Base-by-base conservation (phyloP, 2,888 invertebrate genomes). In the Globia sparganii region DNA sequence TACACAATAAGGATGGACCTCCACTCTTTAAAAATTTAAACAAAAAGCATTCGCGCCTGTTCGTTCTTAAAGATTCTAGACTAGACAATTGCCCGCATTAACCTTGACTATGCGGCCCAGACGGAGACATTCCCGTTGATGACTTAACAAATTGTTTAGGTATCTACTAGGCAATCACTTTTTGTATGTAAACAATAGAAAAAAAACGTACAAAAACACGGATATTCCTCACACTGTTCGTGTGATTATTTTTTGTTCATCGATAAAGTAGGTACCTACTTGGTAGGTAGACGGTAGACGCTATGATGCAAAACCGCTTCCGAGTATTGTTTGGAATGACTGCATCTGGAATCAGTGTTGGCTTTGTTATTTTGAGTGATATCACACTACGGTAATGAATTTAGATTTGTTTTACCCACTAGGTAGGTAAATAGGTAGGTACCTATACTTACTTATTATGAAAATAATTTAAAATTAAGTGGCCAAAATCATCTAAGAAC, bases 161-260 rank as follows among this genome's bases (percentile, higher is more conserved):
- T n/a, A n/a, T n/a, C n/a, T n/a, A 64, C 4, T n/a, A 71, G 9
- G 28, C 18, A 76, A 75, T 28, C n/a, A 79, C 31, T 80, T 49
- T 64, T 71, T 78, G 8, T 61, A 25, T 31, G 8, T 56, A 64
- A 62, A 46, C 64, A 78, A 49, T 56, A 53, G 37, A 62, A 80
- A 18, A 78, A 76, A 53, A 18, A 18, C 25, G 18, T 18, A 73
- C 46, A 82, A 59, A 58, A 65, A 59, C 64, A 69, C 65, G 77
- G 68, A 77, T 80, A 82, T 83, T 69, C 37, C 77, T 77, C 40
- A 40, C 46, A 8, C 49, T n/a, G 58, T 76, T 59, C 64, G 53
- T 65, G 64, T 59, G 28, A 31, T 56, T 49, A 31, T 64, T 78
- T 74, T 65, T 40, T 58, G 28, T 43, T 37, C 49, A 46, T 53